Evolutionary conservation across 2,113 vertebrate species (phyloP).

Genomic region (Calypte anna): DNA sequence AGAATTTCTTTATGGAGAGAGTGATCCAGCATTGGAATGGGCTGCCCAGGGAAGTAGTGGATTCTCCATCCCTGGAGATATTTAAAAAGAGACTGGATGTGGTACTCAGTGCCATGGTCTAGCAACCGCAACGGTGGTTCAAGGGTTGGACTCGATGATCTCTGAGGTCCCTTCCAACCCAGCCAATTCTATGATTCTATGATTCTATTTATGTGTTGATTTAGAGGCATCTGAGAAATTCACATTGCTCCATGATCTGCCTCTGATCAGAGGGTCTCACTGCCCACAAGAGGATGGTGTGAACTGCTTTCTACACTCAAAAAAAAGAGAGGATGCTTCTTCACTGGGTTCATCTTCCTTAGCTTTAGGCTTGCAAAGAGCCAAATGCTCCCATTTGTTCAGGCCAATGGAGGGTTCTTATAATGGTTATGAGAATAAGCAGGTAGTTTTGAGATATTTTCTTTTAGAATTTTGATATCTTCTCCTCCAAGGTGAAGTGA

Average conservation of each 20-base stretch:
- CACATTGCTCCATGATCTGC: not conserved
- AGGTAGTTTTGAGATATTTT: not conserved
- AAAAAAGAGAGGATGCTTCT: not conserved
- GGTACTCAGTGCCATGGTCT: too few relatives aligned
- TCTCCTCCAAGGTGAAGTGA: not conserved
- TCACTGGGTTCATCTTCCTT: not conserved
- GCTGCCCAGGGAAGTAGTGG: too few relatives aligned
- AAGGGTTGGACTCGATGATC: too few relatives aligned
- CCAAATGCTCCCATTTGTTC: not conserved
- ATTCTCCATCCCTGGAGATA: too few relatives aligned
- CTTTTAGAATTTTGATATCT: not conserved
- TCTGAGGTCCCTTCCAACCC: too few relatives aligned
- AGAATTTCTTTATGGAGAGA: too few relatives aligned
- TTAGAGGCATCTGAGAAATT: slow-evolving; percentile 1
- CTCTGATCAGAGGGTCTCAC: not conserved
- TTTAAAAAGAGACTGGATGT: too few relatives aligned
- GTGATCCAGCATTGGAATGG: too few relatives aligned
- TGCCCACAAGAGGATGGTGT: not conserved
- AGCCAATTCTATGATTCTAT: too few relatives aligned
- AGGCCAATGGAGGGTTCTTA: not conserved
- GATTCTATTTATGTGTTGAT: not conserved
- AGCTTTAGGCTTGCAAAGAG: not conserved
- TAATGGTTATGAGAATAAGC: not conserved
- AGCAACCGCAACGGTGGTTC: too few relatives aligned
- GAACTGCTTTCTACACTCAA: not conserved